Evolutionary conservation across 2,797 vertebrate species (phyloP), one percentile per base, ranked within the genome.

Genomic region (Decapterus maruadsi): DNA sequence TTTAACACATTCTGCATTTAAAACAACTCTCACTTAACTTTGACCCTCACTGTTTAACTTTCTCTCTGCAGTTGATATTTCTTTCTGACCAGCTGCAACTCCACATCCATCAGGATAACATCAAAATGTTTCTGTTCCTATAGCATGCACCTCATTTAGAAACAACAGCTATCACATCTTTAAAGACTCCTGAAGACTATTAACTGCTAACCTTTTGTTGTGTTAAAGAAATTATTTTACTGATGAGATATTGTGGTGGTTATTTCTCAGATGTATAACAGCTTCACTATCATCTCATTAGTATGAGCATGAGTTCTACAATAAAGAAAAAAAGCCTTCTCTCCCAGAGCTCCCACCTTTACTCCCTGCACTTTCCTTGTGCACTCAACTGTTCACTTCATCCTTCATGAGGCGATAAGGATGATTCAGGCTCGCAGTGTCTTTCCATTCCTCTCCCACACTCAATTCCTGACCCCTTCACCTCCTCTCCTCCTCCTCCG

Each of bases 361-460:
- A 40, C 76, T 79, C 55, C 31, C 56, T 69, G 66, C 68, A 46
- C 55, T 83, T 79, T 61, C 56, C 55, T 67, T 10, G 8, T 55
- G 72, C 43, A 34, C 54, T 80, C 13, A 4, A 45, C 26, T 26
- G 43, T 78, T 74, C 82, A 60, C 62, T 6, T 83, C 67, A 72
- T 73, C 64, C 46, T 50, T 81, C 60, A 59, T n/a, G 16, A 31
- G 36, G 40, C 1, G 86, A 93, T 87, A 90, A 88, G 72, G 73
- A 78, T 73, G 81, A 85, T 73, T 80, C 66, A 78, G 48, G 13
- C 59, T 79, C 55, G 63, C 78, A n/a, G n/a, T 77, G 78, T 73
- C 80, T 83, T 48, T 76, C 45, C 55, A 19, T 46, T 68, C 43
- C 82, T 60, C 81, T 81, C 84, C 75, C 72, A 78, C 82, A 67